Percentiles rank a stretch among this genome's conserved stretches.
phyloP scores from a whole-genome alignment of 2,113 vertebrate genomes.

The Alectura lathami region DNA sequence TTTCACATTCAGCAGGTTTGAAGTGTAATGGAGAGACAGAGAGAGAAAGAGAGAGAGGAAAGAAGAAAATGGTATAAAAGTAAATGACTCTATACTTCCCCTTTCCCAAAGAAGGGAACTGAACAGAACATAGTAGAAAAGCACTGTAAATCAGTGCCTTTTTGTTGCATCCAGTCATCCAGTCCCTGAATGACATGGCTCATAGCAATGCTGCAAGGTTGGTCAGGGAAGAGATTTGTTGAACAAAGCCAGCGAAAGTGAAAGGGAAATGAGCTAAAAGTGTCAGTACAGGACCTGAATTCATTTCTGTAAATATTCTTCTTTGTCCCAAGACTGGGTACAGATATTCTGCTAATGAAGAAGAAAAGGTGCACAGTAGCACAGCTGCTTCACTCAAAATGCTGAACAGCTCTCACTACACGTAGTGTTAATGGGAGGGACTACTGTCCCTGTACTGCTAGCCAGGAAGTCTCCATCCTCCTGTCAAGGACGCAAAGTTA shows the following conservation, averaged over 20 bases:
- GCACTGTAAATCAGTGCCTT: rapidly evolving
- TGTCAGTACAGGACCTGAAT: background rate
- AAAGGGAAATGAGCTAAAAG: background rate
- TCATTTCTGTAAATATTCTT: background rate
- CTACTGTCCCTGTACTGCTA: background rate
- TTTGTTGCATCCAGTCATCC: background rate
- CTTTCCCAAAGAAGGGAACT: background rate
- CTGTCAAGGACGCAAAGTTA: background rate
- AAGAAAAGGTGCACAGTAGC: background rate
- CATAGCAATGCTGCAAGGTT: background rate
- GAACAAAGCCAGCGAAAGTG: rapidly evolving
- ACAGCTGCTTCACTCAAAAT: background rate
- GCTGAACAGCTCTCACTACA: background rate
- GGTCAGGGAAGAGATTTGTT: background rate
- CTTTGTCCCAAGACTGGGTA: background rate
- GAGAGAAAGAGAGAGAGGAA: background rate
- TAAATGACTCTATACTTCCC: background rate
- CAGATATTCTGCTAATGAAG: background rate
- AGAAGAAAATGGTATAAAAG: background rate
- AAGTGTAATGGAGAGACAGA: background rate
- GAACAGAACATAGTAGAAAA: background rate
- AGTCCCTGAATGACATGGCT: rapidly evolving
- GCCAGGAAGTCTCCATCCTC: background rate
- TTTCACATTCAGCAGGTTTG: background rate
- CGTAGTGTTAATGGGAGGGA: background rate